Evolutionary conservation across 2,113 vertebrate genomes (phyloP), one percentile per base, ranked within the genome.

Genomic region (Recurvirostra avosetta): DNA sequence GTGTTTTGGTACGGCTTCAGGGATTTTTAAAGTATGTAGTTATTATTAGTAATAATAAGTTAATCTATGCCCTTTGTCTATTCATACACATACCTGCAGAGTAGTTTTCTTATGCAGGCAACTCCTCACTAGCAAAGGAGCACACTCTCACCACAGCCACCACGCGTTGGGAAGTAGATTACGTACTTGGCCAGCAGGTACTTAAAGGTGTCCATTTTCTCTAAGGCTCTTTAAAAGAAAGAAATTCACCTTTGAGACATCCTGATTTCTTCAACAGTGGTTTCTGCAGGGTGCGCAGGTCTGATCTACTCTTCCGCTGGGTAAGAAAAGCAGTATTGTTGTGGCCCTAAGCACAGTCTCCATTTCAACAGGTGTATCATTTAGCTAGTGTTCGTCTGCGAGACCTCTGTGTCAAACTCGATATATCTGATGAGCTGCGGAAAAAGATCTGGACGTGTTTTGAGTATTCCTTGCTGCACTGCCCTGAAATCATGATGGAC

Each of bases 371-470:
- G 98, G 98, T 99, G 15, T 99, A 98, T 91, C 98, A 98, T 25
- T 95, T 99, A 86, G 98, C 98, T 38, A 98, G 98, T 1, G 97
- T 99, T 59, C 98, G 98, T 2, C 97, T 99, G 78, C 96, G 98
- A 62, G 98, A 99, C 56, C 98, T 99, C 66, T 99, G 98, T 43
- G 79, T 96, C 74, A 99, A 98, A 70, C 96, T 99, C 1, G 98
- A 99, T 30, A 97, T 99, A 80, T 90, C 97, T 2, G 98, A 98
- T 62, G 98, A 98, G 58, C 97, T 99, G 53, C 97, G 98, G 81
- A 98, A 97, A 62, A 99, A 98, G 94, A 98, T 99, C 91, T 99
- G 98, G 98, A 99, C 98, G 0, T 98, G 98, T 77, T 98, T 99
- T 92, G 98, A 99, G 82, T 98, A 98, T 70, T 98, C 98, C 40